Conservation (phyloP, 2,113 vertebrate genomes). For the Oenanthe melanoleuca region DNA sequence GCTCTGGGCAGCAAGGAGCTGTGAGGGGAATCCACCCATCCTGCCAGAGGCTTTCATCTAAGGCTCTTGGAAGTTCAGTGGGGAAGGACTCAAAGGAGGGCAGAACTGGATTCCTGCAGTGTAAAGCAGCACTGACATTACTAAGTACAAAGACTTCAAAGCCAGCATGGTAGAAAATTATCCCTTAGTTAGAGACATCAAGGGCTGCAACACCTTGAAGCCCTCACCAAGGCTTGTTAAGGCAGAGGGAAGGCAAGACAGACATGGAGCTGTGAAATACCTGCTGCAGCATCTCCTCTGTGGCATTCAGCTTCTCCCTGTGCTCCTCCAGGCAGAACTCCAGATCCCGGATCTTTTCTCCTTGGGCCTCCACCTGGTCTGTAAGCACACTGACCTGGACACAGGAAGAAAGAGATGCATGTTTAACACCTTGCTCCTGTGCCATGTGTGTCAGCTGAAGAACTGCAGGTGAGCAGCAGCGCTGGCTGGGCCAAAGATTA, state of each 20-base stretch:
- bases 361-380: constrained; percentile 97
- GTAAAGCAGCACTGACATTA: background rate
- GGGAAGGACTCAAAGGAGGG: background rate
- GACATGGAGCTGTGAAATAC: constrained; percentile 58
- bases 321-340: constrained; percentile 95
- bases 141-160: background rate
- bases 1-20: background rate
- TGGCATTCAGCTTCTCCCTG: constrained; percentile 93
- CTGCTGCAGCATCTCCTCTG: constrained; percentile 97
- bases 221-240: background rate
- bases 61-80: constrained; percentile 18
- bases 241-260: background rate
- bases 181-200: background rate
- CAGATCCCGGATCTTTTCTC: constrained; percentile 96
- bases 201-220: background rate
- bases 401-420: background rate
- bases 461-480: background rate
- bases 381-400: constrained; percentile 94
- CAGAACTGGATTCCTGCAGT: background rate
- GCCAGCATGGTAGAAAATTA: background rate
- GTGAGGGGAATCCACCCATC: background rate
- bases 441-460: background rate
- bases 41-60: constrained; percentile 20
- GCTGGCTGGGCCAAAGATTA: background rate
- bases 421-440: background rate